These are phyloP conservation scores for Pachliopta kotzebuea DNA, from an alignment of 2,888 invertebrate genomes.

Conservation along the genomic window DNA sequence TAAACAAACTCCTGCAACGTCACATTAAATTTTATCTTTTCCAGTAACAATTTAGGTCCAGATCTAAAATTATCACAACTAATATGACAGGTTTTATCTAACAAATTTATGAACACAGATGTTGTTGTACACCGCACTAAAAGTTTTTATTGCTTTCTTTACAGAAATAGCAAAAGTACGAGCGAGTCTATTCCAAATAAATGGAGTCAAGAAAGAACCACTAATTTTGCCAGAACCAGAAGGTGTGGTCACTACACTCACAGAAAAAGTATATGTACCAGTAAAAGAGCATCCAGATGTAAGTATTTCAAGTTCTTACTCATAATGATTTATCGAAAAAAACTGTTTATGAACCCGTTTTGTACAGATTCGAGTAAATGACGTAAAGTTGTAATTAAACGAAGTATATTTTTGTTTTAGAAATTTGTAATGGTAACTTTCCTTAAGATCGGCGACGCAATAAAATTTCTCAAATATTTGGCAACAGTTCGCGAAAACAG, in stretches of 20 bases:
- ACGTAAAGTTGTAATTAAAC: background rate
- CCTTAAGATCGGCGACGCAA: background rate
- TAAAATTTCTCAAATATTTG: conserved; percentile 4
- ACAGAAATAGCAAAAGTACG: conserved; percentile 99
- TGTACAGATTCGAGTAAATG: background rate
- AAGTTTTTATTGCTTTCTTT: conserved; percentile 66
- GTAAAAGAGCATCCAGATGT: conserved; percentile 99
- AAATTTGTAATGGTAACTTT: background rate
- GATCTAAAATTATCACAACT: conserved; percentile 52
- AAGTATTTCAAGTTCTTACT: conserved; percentile 78
- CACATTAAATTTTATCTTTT: conserved; percentile 57
- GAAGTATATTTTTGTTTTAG: background rate
- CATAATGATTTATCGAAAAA: background rate
- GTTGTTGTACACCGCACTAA: conserved; percentile 38
- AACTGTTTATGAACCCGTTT: background rate
- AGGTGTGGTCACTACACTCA: conserved; percentile 94
- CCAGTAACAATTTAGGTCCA: conserved; percentile 53
- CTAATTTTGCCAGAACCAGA: conserved; percentile 94
- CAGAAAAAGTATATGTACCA: conserved; percentile 99
- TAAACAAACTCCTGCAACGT: conserved; percentile 43
- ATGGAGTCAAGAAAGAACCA: conserved; percentile 97
- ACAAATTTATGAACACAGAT: conserved; percentile 53
- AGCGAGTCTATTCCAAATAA: conserved; percentile 98
- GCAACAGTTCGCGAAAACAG: background rate
- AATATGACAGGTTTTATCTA: conserved; percentile 55